phyloP scores from a whole-genome alignment of 53 echinoderm and acorn worm genomes.

The Mesocentrotus franciscanus region DNA sequence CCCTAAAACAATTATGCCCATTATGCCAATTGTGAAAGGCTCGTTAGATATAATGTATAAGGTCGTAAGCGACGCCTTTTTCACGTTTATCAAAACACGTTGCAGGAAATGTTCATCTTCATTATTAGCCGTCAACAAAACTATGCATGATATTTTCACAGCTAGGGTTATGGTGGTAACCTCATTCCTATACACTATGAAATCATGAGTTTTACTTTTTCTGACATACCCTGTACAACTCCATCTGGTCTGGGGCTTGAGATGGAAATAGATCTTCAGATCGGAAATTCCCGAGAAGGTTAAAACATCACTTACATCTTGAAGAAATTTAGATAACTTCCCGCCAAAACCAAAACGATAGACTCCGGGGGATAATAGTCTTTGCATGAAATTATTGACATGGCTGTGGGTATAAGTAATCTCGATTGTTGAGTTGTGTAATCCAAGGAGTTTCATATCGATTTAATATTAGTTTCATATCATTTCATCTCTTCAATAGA shows the following conservation, averaged over 20 bases:
- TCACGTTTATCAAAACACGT: no score
- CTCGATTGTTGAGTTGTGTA: not conserved
- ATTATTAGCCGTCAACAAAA: no score
- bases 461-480: no score
- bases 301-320: constrained; percentile 29
- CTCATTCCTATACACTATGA: not conserved
- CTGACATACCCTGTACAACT: not conserved
- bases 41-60: no score
- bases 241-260: not conserved
- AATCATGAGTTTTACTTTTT: not conserved
- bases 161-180: no score
- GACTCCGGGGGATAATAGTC: not conserved
- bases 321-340: not conserved
- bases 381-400: not conserved
- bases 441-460: no score
- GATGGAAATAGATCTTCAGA: not conserved
- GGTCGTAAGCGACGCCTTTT: no score
- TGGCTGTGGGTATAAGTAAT: not conserved
- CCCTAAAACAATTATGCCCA: no score
- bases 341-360: not conserved
- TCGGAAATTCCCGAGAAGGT: constrained; percentile 22
- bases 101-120: no score
- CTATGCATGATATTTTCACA: no score
- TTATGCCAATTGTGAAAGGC: no score
- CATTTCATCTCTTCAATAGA: no score